Percentiles rank a stretch among this genome's conserved stretches.
Conservation (phyloP, 2,888 invertebrate genomes). For the Melinaea marsaeus region DNA sequence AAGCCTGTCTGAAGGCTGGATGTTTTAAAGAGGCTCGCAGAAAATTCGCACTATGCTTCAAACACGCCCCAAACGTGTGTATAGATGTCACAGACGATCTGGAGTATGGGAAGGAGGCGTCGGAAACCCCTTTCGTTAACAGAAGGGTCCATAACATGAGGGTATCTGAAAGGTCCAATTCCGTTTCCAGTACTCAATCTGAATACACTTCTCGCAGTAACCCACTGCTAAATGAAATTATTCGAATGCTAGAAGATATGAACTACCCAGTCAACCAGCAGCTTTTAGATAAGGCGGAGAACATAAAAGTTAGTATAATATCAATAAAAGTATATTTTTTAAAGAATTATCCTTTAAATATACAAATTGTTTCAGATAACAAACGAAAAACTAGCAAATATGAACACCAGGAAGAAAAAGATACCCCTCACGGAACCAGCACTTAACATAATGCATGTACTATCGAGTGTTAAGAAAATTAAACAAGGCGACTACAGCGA, state of each 20-base stretch:
- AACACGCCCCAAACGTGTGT: constrained; percentile 53
- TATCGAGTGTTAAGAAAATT: constrained; percentile 77
- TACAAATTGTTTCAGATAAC: constrained; percentile 50
- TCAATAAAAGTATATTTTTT: constrained; percentile 4
- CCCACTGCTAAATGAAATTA: constrained; percentile 82
- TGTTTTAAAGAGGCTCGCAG: constrained; percentile 86
- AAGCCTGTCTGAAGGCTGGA: constrained; percentile 87
- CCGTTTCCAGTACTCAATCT: constrained; percentile 55
- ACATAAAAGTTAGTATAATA: constrained; percentile 53
- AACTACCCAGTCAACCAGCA: constrained; percentile 74
- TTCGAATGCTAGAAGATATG: constrained; percentile 82
- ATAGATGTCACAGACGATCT: constrained; percentile 60
- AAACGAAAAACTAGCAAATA: constrained; percentile 63
- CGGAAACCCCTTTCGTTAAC: constrained; percentile 55
- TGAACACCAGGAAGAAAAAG: constrained; percentile 68
- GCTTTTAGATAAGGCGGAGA: constrained; percentile 67
- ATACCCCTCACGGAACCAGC: constrained; percentile 77
- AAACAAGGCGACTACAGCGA: constrained; percentile 76
- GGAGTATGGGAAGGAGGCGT: constrained; percentile 63
- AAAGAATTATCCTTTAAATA: constrained; percentile 4
- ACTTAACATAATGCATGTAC: constrained; percentile 77
- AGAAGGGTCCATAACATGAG: constrained; percentile 51
- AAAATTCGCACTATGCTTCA: constrained; percentile 80
- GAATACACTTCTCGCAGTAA: constrained; percentile 78
- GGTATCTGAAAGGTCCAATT: constrained; percentile 52